A percentile compares a stretch with the other conserved stretches of the same genome.
Evolutionary conservation across 1,140 invertebrate genomes (phyloP).

Genomic region (Neotoxoptera formosana): DNA sequence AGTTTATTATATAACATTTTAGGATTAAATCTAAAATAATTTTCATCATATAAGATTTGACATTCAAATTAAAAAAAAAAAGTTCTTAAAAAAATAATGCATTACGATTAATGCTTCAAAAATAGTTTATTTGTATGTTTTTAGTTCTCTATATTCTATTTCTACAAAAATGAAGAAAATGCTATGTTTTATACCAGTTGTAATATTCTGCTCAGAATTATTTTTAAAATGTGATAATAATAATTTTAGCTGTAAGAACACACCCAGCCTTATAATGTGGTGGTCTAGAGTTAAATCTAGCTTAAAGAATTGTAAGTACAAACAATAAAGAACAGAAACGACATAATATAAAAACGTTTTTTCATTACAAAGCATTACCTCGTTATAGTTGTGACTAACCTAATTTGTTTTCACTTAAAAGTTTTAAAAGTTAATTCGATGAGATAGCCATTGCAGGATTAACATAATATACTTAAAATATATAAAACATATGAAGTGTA

Average conservation of each 20-base stretch:
- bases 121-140: too few species aligned
- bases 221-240: too few species aligned
- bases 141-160: too few species aligned
- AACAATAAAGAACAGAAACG: background rate
- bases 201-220: too few species aligned
- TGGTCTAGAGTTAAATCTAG: background rate
- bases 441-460: background rate
- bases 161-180: too few species aligned
- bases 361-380: background rate
- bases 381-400: background rate
- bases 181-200: too few species aligned
- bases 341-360: background rate
- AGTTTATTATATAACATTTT: too few species aligned
- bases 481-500: background rate
- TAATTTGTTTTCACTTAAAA: constrained; percentile 6
- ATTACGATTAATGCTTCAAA: too few species aligned
- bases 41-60: too few species aligned
- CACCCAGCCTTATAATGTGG: background rate
- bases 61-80: too few species aligned
- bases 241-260: background rate
- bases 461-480: background rate
- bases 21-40: too few species aligned
- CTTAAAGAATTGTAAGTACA: background rate
- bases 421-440: background rate
- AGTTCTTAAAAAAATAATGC: too few species aligned